phyloP scores from a whole-genome alignment of 2,888 invertebrate species.

The Alviniconcha strummeri region DNA sequence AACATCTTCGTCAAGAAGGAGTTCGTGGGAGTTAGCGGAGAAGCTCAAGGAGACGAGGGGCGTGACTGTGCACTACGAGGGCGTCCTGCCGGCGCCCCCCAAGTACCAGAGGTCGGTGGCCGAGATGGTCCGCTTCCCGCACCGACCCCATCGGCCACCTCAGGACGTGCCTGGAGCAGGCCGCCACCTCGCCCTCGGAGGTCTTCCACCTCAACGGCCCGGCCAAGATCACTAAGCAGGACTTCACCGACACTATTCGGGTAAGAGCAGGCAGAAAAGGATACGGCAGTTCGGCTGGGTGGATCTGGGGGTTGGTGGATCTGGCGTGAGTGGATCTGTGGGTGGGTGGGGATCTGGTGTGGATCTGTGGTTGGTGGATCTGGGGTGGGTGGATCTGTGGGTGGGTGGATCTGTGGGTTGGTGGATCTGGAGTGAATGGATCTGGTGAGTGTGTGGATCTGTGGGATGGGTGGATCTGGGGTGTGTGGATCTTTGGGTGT shows the following conservation, averaged over 20 bases:
- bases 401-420: background rate
- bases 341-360: background rate
- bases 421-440: background rate
- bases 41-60: constrained; percentile 46
- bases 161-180: constrained; percentile 39
- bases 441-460: background rate
- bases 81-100: constrained; percentile 53
- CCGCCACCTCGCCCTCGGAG: constrained; percentile 22
- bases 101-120: constrained; percentile 50
- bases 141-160: constrained; percentile 53
- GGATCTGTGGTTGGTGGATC: background rate
- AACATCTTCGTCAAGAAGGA: constrained; percentile 57
- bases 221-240: constrained; percentile 31
- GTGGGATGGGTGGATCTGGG: background rate
- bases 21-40: constrained; percentile 49
- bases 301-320: background rate
- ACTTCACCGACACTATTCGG: constrained; percentile 30
- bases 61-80: constrained; percentile 51
- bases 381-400: background rate
- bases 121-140: constrained; percentile 50
- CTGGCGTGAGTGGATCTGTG: background rate
- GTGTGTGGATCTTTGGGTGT: background rate
- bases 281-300: too few relatives aligned
- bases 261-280: background rate
- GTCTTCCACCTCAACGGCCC: constrained; percentile 32